A percentile compares a stretch with the other conserved stretches of the same genome.
These are phyloP conservation scores for Ceuthmochares aereus DNA, from an alignment of 2,113 vertebrate genomes.

Conservation along the genomic window DNA sequence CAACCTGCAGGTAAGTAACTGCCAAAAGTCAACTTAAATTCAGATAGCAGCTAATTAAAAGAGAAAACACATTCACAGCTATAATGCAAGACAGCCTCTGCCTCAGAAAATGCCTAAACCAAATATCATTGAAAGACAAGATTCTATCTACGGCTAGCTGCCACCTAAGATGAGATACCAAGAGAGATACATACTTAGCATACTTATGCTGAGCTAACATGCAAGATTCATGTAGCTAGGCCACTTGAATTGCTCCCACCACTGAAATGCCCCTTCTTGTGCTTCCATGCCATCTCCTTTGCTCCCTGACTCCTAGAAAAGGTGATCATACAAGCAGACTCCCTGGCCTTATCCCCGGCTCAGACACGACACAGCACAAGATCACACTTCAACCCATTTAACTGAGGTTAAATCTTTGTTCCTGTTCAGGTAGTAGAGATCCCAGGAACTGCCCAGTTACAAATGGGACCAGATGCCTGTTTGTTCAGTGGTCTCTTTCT, in stretches of 20 bases:
- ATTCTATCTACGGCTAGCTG: neutral
- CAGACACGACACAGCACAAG: neutral
- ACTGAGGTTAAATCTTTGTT: neutral
- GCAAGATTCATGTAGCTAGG: neutral
- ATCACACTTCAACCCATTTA: neutral
- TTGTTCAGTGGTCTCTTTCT: conserved; percentile 26
- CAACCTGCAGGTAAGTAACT: neutral
- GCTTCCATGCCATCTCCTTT: neutral
- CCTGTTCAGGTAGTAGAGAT: neutral
- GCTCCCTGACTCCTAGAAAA: neutral
- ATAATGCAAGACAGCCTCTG: neutral
- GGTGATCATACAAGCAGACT: neutral
- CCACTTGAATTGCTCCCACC: no score
- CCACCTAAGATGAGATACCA: no score
- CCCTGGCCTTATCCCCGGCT: rapidly evolving
- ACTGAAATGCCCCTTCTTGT: neutral
- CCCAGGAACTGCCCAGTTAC: neutral
- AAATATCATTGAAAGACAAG: neutral
- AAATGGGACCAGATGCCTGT: neutral
- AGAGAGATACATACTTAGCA: rapidly evolving
- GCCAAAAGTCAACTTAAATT: neutral
- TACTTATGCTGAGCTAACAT: neutral
- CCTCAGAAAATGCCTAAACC: neutral
- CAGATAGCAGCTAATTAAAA: neutral
- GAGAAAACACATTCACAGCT: neutral